phyloP scores from a whole-genome alignment of 64 coral and sea anemone species.

The Dendrophyllia cribrosa region DNA sequence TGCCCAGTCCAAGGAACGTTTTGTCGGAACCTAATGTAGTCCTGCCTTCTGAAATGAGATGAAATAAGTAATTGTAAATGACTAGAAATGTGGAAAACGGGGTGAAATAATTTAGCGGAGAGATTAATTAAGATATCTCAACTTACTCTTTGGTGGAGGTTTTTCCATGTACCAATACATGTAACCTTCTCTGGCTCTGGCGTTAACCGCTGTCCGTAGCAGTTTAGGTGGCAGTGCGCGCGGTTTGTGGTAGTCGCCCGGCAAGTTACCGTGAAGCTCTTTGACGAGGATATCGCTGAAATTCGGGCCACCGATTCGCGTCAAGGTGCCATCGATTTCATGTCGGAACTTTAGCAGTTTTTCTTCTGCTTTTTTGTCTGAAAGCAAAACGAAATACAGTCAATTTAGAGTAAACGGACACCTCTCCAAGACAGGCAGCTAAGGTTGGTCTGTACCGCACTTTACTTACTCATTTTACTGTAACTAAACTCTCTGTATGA shows the following conservation, averaged over 20 bases:
- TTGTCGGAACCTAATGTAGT: slow-evolving; percentile 68
- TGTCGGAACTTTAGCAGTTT: slow-evolving; percentile 80
- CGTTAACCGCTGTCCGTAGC: slow-evolving; percentile 84
- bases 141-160: slow-evolving; percentile 71
- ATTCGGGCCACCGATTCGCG: slow-evolving; percentile 74
- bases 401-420: background rate
- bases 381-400: background rate
- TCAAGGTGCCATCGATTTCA: slow-evolving; percentile 89
- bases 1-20: slow-evolving; percentile 80
- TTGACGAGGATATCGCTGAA: slow-evolving; percentile 80
- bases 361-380: slow-evolving; percentile 61
- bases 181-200: slow-evolving; percentile 79
- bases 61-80: background rate
- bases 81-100: too few species aligned
- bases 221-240: slow-evolving; percentile 88
- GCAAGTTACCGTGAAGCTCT: slow-evolving; percentile 83
- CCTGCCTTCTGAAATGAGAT: slow-evolving; percentile 64
- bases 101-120: too few species aligned
- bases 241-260: slow-evolving; percentile 86
- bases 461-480: too few species aligned
- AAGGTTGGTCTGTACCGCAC: too few species aligned
- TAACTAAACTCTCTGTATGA: too few species aligned
- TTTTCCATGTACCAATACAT: slow-evolving; percentile 96
- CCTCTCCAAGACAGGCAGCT: too few species aligned
- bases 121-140: too few species aligned